phyloP scores from a whole-genome alignment of 2,888 invertebrate genomes.

The Agrochola lychnidis region DNA sequence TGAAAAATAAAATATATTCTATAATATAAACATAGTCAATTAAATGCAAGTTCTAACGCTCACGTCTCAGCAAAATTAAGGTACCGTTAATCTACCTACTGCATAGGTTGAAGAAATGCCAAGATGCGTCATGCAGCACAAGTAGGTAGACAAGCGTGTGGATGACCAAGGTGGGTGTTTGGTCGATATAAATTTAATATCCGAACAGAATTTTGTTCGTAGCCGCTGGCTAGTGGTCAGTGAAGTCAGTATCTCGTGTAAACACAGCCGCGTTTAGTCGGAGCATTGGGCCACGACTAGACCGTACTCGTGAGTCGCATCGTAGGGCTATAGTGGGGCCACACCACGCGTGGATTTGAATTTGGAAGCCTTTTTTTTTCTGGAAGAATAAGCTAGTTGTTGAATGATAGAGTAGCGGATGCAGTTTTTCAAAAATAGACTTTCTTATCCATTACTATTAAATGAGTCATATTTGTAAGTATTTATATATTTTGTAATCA shows the following conservation, averaged over 20 bases:
- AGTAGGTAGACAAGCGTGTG: constrained; percentile 4
- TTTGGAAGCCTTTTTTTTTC: constrained; percentile 14
- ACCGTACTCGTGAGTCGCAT: constrained; percentile 68
- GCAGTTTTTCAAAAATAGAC: background rate
- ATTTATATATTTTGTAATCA: too few relatives aligned
- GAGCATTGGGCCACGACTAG: constrained; percentile 68
- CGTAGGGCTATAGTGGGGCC: constrained; percentile 67
- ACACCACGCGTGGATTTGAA: constrained; percentile 50
- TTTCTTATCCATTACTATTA: too few relatives aligned
- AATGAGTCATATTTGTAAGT: too few relatives aligned
- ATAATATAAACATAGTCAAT: background rate
- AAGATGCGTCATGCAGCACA: constrained; percentile 36
- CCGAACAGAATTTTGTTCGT: constrained; percentile 77
- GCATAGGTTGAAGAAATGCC: background rate
- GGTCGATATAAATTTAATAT: constrained; percentile 80
- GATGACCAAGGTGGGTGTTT: constrained; percentile 57
- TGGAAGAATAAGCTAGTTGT: background rate
- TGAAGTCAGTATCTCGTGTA: constrained; percentile 75
- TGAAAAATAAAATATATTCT: background rate
- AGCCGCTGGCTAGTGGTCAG: constrained; percentile 80
- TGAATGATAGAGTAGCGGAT: background rate
- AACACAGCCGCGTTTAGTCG: constrained; percentile 81
- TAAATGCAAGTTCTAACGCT: background rate
- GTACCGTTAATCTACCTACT: constrained; percentile 32
- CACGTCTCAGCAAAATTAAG: constrained; percentile 17